Evolutionary conservation across 2,888 invertebrate genomes (phyloP), one percentile per base, ranked within the genome.

Genomic region (Lasioglossum zephyrum): DNA sequence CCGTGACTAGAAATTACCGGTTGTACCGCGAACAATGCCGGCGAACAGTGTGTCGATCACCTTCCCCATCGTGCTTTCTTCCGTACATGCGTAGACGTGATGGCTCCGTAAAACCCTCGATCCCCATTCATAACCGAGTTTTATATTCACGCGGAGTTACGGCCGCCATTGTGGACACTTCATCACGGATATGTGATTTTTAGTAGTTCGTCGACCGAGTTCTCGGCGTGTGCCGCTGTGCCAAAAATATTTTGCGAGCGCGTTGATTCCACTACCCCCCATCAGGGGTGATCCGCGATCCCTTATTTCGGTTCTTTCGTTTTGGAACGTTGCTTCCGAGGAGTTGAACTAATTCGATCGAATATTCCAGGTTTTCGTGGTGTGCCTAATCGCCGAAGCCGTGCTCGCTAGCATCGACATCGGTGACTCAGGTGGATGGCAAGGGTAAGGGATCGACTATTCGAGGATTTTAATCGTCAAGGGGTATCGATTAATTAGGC

Each of bases 381-480:
- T 84, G 47, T 87, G 91, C 44, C 57, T 92, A 53, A 60, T 94
- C 63, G 81, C 90, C 31, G 85, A 84, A 78, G 88, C 77, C 47
- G 82, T 85, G 26, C 60, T 89, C 11, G 90, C 90, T 31, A 85
- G 91, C 82, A 90, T 88, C 63, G 82, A 73, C n/a, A 63, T 44
- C 6, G 76, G 77, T 47, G 81, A 88, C 49, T 70, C 88, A 0
- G 81, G 81, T 70, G 90, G 90, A 44, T 94, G 93, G 94, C 91
- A 93, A 47, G 93, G 91, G 94, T 94, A 87, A 93, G 92, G 70
- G 57, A 22, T 39, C 1, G 2, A 22, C 16, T 41, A 36, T 9
- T 22, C 47, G 31, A 6, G 0, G 6, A 36, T 18, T 36, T 31
- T 5, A 63, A 11, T n/a, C n/a, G 57, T 57, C 57, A n/a, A 9